A percentile compares a stretch with the other conserved stretches of the same genome.
Conservation (phyloP, 2,113 vertebrate genomes). For the Macrotis lagotis region DNA sequence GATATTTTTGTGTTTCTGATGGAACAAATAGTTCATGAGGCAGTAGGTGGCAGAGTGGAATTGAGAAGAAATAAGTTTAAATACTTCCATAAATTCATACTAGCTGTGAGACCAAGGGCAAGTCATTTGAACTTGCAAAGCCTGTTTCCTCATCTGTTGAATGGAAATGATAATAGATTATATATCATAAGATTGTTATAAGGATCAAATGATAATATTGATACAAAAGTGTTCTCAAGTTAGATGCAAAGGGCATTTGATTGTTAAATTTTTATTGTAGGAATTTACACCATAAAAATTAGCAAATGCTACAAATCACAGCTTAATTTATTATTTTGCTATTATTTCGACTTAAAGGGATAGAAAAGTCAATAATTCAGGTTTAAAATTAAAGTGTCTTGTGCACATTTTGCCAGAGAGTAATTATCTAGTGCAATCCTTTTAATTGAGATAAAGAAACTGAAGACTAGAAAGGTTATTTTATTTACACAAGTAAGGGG, state of each 20-base stretch:
- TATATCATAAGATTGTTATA: neutral
- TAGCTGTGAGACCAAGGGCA: neutral
- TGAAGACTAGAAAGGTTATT: neutral
- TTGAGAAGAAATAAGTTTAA: neutral
- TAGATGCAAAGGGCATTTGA: neutral
- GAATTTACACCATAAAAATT: neutral
- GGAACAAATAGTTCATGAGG: neutral
- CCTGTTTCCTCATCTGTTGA: neutral
- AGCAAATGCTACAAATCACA: neutral
- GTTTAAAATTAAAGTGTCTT: neutral
- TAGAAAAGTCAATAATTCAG: neutral
- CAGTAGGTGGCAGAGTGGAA: neutral
- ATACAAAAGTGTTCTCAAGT: neutral
- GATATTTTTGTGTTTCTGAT: neutral
- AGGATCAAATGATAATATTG: neutral
- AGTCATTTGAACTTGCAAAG: neutral
- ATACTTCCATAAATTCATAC: neutral
- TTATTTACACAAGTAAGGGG: neutral
- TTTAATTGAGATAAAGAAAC: neutral
- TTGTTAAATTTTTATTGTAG: neutral
- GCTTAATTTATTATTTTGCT: neutral
- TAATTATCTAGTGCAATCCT: neutral
- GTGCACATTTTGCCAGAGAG: neutral
- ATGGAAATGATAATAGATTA: neutral
- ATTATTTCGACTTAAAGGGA: neutral